Evolutionary conservation across 2,888 invertebrate species (phyloP).

Genomic region (Taphrorychus bicolor): DNA sequence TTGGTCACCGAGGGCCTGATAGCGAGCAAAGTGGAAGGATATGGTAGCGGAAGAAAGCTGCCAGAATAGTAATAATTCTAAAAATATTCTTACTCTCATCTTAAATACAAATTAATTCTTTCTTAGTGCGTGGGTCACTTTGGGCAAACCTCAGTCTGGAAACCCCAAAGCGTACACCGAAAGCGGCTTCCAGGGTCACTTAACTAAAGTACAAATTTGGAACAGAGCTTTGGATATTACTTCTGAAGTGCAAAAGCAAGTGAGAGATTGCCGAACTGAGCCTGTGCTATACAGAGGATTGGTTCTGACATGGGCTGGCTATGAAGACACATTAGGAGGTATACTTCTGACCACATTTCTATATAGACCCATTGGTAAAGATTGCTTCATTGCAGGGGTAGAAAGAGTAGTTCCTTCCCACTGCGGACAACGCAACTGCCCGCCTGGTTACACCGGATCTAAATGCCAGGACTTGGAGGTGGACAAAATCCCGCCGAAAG

Average conservation of each 20-base stretch:
- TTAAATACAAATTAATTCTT: neutral
- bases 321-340: constrained; percentile 86
- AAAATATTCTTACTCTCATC: too few species aligned
- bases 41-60: constrained; percentile 80
- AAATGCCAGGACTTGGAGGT: constrained; percentile 79
- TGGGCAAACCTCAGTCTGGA: constrained; percentile 87
- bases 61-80: constrained; percentile 74
- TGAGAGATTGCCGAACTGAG: constrained; percentile 89
- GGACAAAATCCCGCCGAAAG: constrained; percentile 75
- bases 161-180: constrained; percentile 84
- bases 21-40: constrained; percentile 90
- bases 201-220: constrained; percentile 96
- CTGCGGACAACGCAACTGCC: constrained; percentile 89
- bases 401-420: constrained; percentile 90
- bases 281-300: constrained; percentile 88
- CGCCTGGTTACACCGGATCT: constrained; percentile 83
- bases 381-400: constrained; percentile 59
- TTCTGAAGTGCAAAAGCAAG: constrained; percentile 92
- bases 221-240: constrained; percentile 89
- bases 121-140: constrained; percentile 86
- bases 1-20: constrained; percentile 95
- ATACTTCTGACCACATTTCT: neutral
- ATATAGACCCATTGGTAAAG: neutral
- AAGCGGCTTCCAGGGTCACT: constrained; percentile 92
- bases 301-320: constrained; percentile 92